A percentile compares a stretch with the other conserved stretches of the same genome.
phyloP scores from a whole-genome alignment of 2,797 vertebrate genomes.

The Sebastes taczanowskii region DNA sequence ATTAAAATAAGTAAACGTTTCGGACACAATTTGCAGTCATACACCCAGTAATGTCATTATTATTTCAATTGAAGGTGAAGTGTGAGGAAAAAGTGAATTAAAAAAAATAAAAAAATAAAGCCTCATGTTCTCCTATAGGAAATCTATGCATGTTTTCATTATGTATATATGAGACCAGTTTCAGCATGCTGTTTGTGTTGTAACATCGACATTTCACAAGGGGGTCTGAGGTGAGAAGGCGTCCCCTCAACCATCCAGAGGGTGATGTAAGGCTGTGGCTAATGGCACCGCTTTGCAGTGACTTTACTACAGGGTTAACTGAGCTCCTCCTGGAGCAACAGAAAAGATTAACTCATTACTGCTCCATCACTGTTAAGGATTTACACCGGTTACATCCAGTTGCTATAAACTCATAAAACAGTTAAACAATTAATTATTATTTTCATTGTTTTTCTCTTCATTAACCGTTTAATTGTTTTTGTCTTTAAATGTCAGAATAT shows the following conservation, averaged over 20 bases:
- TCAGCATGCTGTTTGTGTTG: not conserved
- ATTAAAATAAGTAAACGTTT: too few relatives aligned
- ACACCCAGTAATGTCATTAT: not conserved
- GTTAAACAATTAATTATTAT: not conserved
- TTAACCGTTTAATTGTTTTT: not conserved
- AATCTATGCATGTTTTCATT: not conserved
- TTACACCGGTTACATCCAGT: not conserved
- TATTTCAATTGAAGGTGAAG: not conserved
- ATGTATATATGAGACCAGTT: not conserved
- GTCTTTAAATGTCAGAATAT: not conserved
- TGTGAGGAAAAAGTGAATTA: not conserved
- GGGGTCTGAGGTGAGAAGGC: conserved; percentile 10
- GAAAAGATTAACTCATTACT: not conserved
- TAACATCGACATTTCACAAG: not conserved
- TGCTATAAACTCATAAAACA: not conserved
- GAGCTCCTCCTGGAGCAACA: not conserved
- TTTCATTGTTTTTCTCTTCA: not conserved
- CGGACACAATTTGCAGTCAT: too few relatives aligned
- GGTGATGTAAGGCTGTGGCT: conserved; percentile 33
- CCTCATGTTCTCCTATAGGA: not conserved
- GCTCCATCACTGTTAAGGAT: not conserved
- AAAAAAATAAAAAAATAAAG: not conserved
- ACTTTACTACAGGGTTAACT: conserved; percentile 16
- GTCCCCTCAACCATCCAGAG: not conserved
- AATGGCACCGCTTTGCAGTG: conserved; percentile 17